phyloP scores from a whole-genome alignment of 2,797 vertebrate genomes.

The Euthynnus affinis region DNA sequence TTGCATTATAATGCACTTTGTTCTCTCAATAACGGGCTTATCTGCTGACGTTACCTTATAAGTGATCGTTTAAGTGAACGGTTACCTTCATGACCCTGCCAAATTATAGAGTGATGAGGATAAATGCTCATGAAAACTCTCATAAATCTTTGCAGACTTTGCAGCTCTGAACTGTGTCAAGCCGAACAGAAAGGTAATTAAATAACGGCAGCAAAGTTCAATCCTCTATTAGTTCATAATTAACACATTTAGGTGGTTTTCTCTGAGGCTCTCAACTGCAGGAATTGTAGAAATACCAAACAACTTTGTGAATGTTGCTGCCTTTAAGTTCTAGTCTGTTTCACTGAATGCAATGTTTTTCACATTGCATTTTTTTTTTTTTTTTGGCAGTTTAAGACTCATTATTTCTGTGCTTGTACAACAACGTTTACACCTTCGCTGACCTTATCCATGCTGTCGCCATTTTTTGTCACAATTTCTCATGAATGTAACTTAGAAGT shows the following conservation, averaged over 20 bases:
- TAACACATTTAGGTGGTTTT: conserved; percentile 1
- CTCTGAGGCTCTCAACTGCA: neutral
- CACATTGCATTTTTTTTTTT: too few species aligned
- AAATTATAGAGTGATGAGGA: conserved; percentile 32
- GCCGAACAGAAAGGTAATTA: conserved; percentile 41
- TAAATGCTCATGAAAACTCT: conserved; percentile 13
- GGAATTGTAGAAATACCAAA: neutral
- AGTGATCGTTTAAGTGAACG: neutral
- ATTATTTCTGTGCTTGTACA: too few species aligned
- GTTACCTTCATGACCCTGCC: conserved; percentile 1
- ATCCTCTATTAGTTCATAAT: conserved; percentile 26
- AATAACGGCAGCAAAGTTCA: conserved; percentile 49
- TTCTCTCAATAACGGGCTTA: neutral
- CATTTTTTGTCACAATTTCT: too few species aligned
- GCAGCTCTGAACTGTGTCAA: conserved; percentile 32
- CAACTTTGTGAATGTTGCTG: neutral
- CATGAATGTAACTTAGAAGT: too few species aligned
- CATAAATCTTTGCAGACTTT: conserved; percentile 4
- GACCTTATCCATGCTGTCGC: too few species aligned
- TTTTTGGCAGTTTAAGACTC: too few species aligned
- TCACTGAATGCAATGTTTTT: too few species aligned
- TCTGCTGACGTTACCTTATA: conserved; percentile 3
- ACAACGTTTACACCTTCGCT: too few species aligned
- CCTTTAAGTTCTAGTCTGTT: too few species aligned
- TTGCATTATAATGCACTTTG: conserved; percentile 12